Evolutionary conservation across 2,797 vertebrate genomes (phyloP), one percentile per base, ranked within the genome.

Genomic region (Uromys caudimaculatus): DNA sequence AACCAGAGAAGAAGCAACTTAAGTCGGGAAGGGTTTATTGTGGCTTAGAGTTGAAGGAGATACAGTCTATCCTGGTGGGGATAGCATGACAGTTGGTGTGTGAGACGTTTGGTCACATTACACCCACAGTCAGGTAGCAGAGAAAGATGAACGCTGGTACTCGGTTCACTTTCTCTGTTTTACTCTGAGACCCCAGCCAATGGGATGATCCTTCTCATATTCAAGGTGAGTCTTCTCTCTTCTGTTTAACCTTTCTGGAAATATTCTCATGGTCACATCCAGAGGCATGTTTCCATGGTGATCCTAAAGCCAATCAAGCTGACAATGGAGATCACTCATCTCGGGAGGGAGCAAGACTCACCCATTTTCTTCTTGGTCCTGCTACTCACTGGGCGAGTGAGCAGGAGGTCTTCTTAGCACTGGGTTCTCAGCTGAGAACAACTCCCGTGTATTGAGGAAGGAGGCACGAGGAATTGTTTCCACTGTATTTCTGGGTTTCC

Each of bases 361-460:
- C 58, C n/a, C 64, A 9, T 35, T 50, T 19, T 82, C 78, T 90
- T 82, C 78, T 21, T 19, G 23, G 35, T 75, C 24, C 35, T 54
- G 11, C 14, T 69, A 3, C 47, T 71, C 50, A 27, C 13, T 13
- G 1, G 44, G 21, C 3, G 4, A 11, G 24, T 24, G 60, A 44
- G 27, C 7, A 8, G 5, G 8, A 27, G 4, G 24, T 29, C 50
- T 41, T 67, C 77, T 62, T 41, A 14, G 2, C 11, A 1, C 2
- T 6, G 16, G 13, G 67, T 14, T 86, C 60, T 78, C 73, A 16
- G 4, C 69, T 44, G 84, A 76, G 81, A 89, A 17, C 64, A 4
- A 2, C 0, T 1, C 2, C 3, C 0, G 64, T 56, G n/a, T 35
- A 54, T 12, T 2, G 11, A 44, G 35, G 69, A 29, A 35, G 2